Evolutionary conservation across 2,888 invertebrate species (phyloP), one percentile per base, ranked within the genome.

Genomic region (Proisotoma minuta): DNA sequence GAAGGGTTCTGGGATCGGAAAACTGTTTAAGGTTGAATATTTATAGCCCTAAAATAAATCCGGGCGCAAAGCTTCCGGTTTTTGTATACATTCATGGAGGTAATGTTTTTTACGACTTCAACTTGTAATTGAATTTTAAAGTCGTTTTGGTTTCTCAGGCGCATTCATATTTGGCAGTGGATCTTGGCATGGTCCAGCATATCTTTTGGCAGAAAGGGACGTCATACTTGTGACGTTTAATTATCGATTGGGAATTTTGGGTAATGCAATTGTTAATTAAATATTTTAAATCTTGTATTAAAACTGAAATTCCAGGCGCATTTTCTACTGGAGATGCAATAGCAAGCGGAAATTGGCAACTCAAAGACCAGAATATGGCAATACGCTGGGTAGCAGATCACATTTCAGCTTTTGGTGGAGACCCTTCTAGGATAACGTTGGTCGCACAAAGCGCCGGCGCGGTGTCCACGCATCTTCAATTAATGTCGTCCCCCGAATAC

Each of bases 11-110:
- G 1, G 68, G 68, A 12, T 24, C 43, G 2, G 65, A 65, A 34
- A 57, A 52, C 2, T 68, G 68, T 34, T 27, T 68, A n/a, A 15
- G 49, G 18, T 27, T 67, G n/a, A 62, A 63, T 57, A 27, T 67
- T 5, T 67, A 60, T 34, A 40, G 61, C 8, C 62, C 62, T 2
- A 43, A 34, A 47, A 59, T 65, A 20, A 51, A 51, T 22, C 28
- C 22, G 8, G 57, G 47, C 8, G 50, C 54, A 22, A 68, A 59
- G 27, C 50, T 61, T 18, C 65, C 68, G 4, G 65, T 68, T 0
- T 34, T 63, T 10, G 43, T 68, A 4, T 68, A 51, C 29, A 65
- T 68, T 51, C 68, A 68, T 29, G 68, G 68, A 60, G 68, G 59
- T 57, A 56, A 20, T n/a, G n/a, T n/a, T n/a, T n/a, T n/a, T n/a